Evolutionary conservation across 2,888 invertebrate species (phyloP), one percentile per base, ranked within the genome.

Genomic region (Andricus quercusramuli): DNA sequence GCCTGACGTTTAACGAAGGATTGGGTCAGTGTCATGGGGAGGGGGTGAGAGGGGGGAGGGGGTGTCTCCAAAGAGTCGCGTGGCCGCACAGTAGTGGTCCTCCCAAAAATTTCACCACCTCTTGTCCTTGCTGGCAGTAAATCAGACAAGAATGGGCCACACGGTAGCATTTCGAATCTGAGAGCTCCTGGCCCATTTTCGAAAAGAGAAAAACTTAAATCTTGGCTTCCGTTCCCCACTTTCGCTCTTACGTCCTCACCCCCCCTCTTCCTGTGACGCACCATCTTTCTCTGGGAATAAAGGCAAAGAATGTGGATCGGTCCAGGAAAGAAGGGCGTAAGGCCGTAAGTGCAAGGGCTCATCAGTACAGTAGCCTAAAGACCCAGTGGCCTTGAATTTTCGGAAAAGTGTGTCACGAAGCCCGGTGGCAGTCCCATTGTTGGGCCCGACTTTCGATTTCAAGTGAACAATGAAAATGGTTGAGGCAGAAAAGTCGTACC

Each of bases 341-440:
- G 67, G 78, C n/a, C 66, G 68, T 59, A 56, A 56, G 68, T 68
- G 47, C 44, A 5, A 47, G 44, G 59, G 66, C 47, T 67, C 74
- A 78, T 70, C 78, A 78, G 51, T 51, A 62, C 64, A 80, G 80
- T 81, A 80, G 70, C 85, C 86, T 83, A 85, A 81, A 85, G 84
- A 86, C 86, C 86, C 79, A 86, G 79, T 86, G 84, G 85, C 83
- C 85, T 85, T 85, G 84, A 87, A 86, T 86, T 86, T 85, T 83
- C 79, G 0, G 13, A 88, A 87, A 87, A 85, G 84, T 84, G 84
- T 87, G 88, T 86, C 88, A 88, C 83, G 78, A 80, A 79, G 37
- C 15, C 41, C 47, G 3, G 29, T 81, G 77, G 81, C 78, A 67
- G 78, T 62, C 47, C 76, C 56, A 44, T 66, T 79, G 74, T 65